A percentile compares a stretch with the other conserved stretches of the same genome.
phyloP scores from a whole-genome alignment of 2,797 vertebrate genomes.

The Percopsis omiscomaycus region DNA sequence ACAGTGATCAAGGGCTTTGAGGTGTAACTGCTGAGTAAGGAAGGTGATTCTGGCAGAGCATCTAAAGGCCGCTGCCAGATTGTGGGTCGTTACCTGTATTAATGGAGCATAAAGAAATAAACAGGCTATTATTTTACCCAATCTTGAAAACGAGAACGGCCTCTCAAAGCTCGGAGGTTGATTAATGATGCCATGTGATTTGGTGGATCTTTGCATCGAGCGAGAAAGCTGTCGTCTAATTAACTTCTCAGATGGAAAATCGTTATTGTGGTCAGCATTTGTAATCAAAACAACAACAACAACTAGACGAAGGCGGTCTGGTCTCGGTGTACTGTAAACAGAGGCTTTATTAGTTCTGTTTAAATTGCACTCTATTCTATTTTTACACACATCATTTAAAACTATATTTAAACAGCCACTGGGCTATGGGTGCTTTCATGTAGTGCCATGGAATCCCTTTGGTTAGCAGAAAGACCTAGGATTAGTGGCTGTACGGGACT shows the following conservation, averaged over 20 bases:
- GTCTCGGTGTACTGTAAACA: too few species aligned
- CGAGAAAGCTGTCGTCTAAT: slow-evolving; percentile 22
- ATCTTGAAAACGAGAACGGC: slow-evolving; percentile 51
- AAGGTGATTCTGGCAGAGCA: slow-evolving; percentile 39
- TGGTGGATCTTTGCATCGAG: slow-evolving; percentile 13
- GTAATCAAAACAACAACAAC: neutral
- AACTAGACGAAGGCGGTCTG: too few species aligned
- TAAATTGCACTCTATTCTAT: neutral
- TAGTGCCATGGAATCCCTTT: slow-evolving; percentile 47
- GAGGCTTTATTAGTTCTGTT: neutral
- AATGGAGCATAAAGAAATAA: slow-evolving; percentile 62
- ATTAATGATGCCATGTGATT: slow-evolving; percentile 43
- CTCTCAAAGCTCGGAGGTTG: slow-evolving; percentile 31
- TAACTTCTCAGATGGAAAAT: slow-evolving; percentile 27
- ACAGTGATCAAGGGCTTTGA: slow-evolving; percentile 13
- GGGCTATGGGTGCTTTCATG: slow-evolving; percentile 36
- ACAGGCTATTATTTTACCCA: slow-evolving; percentile 56
- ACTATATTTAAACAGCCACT: slow-evolving; percentile 1
- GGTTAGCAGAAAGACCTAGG: slow-evolving; percentile 38
- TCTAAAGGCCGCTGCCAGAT: slow-evolving; percentile 41
- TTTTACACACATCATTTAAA: slow-evolving; percentile 8
- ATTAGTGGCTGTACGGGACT: slow-evolving; percentile 41
- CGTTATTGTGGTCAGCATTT: neutral
- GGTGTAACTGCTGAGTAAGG: slow-evolving; percentile 41
- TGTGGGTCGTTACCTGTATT: slow-evolving; percentile 61